phyloP scores from a whole-genome alignment of 2,797 vertebrate species.

The Sorex maritimensis region DNA sequence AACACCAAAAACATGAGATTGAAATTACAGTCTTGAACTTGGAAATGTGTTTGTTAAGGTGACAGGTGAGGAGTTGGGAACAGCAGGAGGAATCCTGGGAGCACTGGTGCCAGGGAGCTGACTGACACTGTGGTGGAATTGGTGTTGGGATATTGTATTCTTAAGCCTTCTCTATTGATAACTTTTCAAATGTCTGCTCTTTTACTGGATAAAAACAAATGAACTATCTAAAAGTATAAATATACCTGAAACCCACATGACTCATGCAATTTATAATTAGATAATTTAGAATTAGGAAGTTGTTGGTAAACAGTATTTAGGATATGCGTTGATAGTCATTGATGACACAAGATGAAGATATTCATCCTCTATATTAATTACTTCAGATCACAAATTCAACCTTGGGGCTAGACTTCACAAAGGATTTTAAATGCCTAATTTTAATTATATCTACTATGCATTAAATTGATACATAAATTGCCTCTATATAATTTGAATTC shows the following conservation, averaged over 20 bases:
- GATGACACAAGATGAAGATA: neutral
- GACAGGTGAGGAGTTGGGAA: too few species aligned
- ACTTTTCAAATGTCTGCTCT: too few species aligned
- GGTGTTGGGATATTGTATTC: too few species aligned
- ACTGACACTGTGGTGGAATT: too few species aligned
- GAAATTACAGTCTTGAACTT: too few species aligned
- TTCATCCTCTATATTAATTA: neutral
- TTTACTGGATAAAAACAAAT: neutral
- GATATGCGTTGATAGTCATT: neutral
- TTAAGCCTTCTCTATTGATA: too few species aligned
- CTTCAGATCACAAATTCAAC: neutral
- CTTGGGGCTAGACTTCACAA: neutral
- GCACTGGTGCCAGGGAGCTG: too few species aligned
- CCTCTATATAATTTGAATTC: neutral
- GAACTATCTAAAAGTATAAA: neutral
- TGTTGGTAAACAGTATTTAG: neutral
- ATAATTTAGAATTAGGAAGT: too few species aligned
- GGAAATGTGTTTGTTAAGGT: too few species aligned
- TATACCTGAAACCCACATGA: neutral
- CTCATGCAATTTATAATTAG: too few species aligned
- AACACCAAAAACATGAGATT: too few species aligned
- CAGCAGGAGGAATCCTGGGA: too few species aligned
- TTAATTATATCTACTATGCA: neutral
- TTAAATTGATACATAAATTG: constrained; percentile 4
- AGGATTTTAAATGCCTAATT: neutral